Evolutionary conservation across 2,113 vertebrate genomes (phyloP), one percentile per base, ranked within the genome.

Genomic region (Panthera leo): DNA sequence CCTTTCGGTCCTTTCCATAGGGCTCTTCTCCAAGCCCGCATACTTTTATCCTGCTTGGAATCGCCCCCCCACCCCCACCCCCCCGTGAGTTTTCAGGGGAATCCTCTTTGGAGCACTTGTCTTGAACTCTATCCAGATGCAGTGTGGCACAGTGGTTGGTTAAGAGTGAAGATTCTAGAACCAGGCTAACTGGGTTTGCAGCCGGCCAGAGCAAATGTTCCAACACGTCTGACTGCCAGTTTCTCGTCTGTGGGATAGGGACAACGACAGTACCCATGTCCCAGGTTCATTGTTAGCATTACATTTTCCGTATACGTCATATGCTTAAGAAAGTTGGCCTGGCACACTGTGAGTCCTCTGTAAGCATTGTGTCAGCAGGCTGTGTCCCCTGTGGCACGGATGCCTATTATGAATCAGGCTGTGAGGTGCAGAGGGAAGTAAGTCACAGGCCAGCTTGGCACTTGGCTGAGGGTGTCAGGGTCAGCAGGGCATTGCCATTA

Each of bases 61-160:
- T 7, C 18, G 15, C 12, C 31, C 51, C n/a, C 51, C 16, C 16
- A 4, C 39, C 11, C 19, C 15, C 36, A 4, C 18, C 19, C 12
- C n/a, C 42, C 21, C 18, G 9, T 27, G 27, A 9, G 25, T 36
- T 42, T 58, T 79, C 23, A 3, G 14, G 31, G 5, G 31, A 68
- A 18, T n/a, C 25, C 36, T 85, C 67, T 79, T 5, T 7, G 27
- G 85, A 92, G 75, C 53, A 36, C 48, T 76, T 12, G n/a, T 78
- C 79, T 82, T 70, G 15, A 75, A 36, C 5, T 39, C 29, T 89
- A 68, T 67, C 11, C 12, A 25, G 48, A 89, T 2, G 3, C 0
- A 7, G 3, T 45, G 18, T 27, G 13, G 8, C 1, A 0, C 9
- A 34, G 45, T 16, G 18, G 2, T 67, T 16, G 18, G 2, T 67